Evolutionary conservation across 2,888 invertebrate genomes (phyloP), one percentile per base, ranked within the genome.

Genomic region (Zaprionus lineosus): DNA sequence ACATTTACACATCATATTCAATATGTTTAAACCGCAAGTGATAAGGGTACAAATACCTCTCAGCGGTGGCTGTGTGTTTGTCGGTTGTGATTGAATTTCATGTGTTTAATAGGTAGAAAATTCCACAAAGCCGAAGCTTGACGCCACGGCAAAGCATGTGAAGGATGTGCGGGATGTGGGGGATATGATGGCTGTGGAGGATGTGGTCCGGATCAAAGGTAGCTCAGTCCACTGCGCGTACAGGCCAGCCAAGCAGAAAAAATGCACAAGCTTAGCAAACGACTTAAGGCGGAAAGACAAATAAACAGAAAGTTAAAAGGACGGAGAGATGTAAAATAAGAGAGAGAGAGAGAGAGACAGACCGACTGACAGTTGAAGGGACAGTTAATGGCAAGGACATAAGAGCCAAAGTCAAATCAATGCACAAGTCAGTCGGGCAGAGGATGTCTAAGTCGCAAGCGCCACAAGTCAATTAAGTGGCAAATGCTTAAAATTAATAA

Each of bases 31-130:
- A 48, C 75, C 72, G 40, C 65, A 71, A 64, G 41, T 79, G 76
- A 83, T 84, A 66, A 77, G 79, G 79, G 76, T 77, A 63, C 53
- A 63, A 76, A 57, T 62, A n/a, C 1, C 24, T 29, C 6, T 24
- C 8, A 6, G 19, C 21, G 8, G 43, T 43, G 12, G 29, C 19
- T 56, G 48, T 11, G 33, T 2, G 15, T 46, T 51, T 48, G 52
- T 67, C 57, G 43, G 62, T 46, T 72, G 74, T 70, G 74, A 86
- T 86, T 79, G 84, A 84, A 84, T 86, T 86, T 86, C 75, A 75
- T 86, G 82, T 84, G 84, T 55, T 61, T 79, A 86, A 86, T 86
- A 76, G 79, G 73, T 78, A 86, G 85, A 86, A 86, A 86, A 84
- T 86, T 74, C 73, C 70, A 75, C 73, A 77, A 70, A 74, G 67